A percentile compares a stretch with the other conserved stretches of the same genome.
phyloP scores from a whole-genome alignment of 2,888 invertebrate genomes.

The Rotaria magnacalcarata region DNA sequence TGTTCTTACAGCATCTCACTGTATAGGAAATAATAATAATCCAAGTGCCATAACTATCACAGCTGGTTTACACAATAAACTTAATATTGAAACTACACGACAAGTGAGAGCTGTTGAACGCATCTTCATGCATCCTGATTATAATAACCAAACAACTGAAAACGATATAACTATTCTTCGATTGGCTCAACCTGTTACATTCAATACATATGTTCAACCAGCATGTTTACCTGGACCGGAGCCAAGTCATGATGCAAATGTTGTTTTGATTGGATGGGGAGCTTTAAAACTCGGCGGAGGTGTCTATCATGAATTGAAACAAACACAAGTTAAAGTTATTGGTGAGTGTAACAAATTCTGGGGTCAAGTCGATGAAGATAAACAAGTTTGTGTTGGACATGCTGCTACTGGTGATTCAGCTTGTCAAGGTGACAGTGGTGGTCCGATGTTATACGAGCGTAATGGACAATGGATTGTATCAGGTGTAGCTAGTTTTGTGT shows the following conservation, averaged over 20 bases:
- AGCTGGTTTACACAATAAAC: neutral
- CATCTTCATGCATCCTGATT: neutral
- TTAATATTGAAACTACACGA: neutral
- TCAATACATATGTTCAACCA: neutral
- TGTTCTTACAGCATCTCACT: neutral
- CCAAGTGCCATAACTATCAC: neutral
- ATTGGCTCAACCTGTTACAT: neutral
- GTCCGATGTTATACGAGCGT: neutral
- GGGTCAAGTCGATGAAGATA: neutral
- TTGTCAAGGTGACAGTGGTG: neutral
- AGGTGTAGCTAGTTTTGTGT: neutral
- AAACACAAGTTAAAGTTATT: neutral
- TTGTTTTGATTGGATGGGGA: neutral
- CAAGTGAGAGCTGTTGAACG: neutral
- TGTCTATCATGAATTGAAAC: neutral
- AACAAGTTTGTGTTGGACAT: neutral
- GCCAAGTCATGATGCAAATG: neutral
- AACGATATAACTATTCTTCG: neutral
- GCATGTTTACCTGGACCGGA: constrained; percentile 8
- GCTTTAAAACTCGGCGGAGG: neutral
- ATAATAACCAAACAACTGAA: neutral
- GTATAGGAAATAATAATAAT: neutral
- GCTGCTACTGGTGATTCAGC: neutral
- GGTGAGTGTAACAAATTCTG: neutral
- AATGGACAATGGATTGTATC: constrained; percentile 1